A percentile compares a stretch with the other conserved stretches of the same genome.
Conservation (phyloP, 2,797 vertebrate genomes). For the Gymnocypris eckloni region DNA sequence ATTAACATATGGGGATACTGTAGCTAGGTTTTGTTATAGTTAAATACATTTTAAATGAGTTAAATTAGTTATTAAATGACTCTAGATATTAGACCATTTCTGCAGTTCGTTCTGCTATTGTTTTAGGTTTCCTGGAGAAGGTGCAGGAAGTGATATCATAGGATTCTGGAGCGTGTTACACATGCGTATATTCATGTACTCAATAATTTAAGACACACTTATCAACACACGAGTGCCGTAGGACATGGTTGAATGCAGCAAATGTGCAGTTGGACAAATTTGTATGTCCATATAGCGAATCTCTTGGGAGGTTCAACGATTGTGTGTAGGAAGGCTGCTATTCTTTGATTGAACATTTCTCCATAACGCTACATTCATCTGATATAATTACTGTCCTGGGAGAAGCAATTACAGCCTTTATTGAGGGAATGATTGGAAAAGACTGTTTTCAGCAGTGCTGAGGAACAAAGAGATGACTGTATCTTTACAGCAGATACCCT, state of each 20-base stretch:
- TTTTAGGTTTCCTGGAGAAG: slow-evolving; percentile 1
- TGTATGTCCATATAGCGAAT: neutral
- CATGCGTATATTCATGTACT: slow-evolving; percentile 22
- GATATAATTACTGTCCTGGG: slow-evolving; percentile 48
- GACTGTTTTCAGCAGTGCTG: slow-evolving; percentile 42
- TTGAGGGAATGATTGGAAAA: slow-evolving; percentile 29
- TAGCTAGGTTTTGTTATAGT: neutral
- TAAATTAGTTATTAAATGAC: slow-evolving; percentile 37
- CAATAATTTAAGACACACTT: slow-evolving; percentile 12
- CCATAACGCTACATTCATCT: slow-evolving; percentile 30
- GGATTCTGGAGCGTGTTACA: neutral
- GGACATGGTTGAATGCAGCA: neutral
- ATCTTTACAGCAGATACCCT: slow-evolving; percentile 40
- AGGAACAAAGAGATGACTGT: slow-evolving; percentile 51
- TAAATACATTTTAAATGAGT: neutral
- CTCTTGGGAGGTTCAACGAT: neutral
- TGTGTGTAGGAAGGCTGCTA: neutral
- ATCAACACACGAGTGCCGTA: slow-evolving; percentile 21
- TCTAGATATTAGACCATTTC: neutral
- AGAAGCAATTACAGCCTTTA: slow-evolving; percentile 36
- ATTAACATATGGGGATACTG: neutral
- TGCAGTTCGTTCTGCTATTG: neutral
- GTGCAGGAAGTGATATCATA: slow-evolving; percentile 33
- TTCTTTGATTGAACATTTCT: slow-evolving; percentile 13
- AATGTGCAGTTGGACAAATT: slow-evolving; percentile 17